Base-by-base conservation (phyloP, 2,797 vertebrate species). In the Danio albolineatus region DNA sequence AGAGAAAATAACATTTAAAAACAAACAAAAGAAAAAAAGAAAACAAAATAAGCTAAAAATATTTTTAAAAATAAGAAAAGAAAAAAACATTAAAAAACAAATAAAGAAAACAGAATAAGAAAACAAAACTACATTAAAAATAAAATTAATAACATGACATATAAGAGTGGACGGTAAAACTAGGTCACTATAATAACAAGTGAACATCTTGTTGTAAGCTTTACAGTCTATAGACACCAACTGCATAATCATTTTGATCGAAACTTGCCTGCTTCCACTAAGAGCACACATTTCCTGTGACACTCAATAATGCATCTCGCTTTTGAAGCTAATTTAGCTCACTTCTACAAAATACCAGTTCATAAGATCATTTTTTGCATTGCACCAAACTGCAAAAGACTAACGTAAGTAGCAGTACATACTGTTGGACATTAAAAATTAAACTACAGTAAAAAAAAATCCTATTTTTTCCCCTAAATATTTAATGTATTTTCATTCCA, bases 271-370 rank as follows among this genome's bases (percentile, higher is more conserved):
- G 43, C 7, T 21, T 71, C n/a, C 69, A 56, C 17, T 17, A 44
- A 72, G 39, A 43, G 12, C 56, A 69, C 53, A 71, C 14, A 56
- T 69, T 43, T 72, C 69, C 69, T 72, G 69, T 56, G 69, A 9
- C 4, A 71, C 38, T 41, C 4, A 4, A 14, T 43, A 54, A 21
- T 0, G 0, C 38, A 43, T 3, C 51, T 56, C 17, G 0, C 28
- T 2, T 39, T 4, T 0, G 4, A 43, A 7, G 43, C 7, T 2
- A 10, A 43, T 43, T 10, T 71, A 0, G 13, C 17, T 16, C 6
- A 4, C 38, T 43, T 72, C 38, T 38, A 71, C 38, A 56, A 72
- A 16, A 56, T 21, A 51, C 46, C 21, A 56, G 51, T 12, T 56
- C 12, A 56, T 6, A 21, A 41, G 14, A 8, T 5, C 39, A 64